phyloP scores from a whole-genome alignment of 2,888 invertebrate genomes.

The Hyposoter didymator region DNA sequence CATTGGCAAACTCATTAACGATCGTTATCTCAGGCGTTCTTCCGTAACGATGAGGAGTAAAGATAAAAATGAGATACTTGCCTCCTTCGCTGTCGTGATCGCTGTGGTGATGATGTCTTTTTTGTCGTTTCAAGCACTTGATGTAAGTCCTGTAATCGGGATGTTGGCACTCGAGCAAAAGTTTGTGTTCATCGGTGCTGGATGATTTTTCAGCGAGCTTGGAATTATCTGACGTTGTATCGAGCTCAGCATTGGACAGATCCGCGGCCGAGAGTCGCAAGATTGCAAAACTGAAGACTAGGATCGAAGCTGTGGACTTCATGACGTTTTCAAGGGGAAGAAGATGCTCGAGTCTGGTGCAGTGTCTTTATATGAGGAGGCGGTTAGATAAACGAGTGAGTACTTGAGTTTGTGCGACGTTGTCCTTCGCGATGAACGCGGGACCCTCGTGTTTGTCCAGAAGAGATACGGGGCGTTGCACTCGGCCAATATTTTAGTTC shows the following conservation, averaged over 20 bases:
- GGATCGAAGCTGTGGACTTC: constrained; percentile 56
- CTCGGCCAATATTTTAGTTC: constrained; percentile 68
- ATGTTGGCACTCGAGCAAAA: constrained; percentile 76
- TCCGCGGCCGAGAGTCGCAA: background rate
- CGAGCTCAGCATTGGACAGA: background rate
- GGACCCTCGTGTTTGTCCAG: constrained; percentile 39
- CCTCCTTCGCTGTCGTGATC: constrained; percentile 47
- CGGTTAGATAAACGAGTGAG: constrained; percentile 59
- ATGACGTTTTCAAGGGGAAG: constrained; percentile 57
- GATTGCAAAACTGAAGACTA: constrained; percentile 4
- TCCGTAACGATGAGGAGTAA: constrained; percentile 1
- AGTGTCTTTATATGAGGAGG: constrained; percentile 63
- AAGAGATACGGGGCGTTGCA: constrained; percentile 66
- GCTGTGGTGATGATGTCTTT: constrained; percentile 75
- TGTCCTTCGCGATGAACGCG: constrained; percentile 4
- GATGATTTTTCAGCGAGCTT: background rate
- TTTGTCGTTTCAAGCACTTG: constrained; percentile 79
- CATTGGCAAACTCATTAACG: background rate
- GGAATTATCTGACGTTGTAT: background rate
- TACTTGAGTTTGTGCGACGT: constrained; percentile 38
- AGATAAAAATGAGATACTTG: background rate
- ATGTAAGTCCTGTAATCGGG: constrained; percentile 80
- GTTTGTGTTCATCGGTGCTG: constrained; percentile 67
- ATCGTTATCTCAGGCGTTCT: background rate
- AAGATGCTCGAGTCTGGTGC: constrained; percentile 33